Evolutionary conservation across 2,113 vertebrate genomes (phyloP).

Genomic region (Grammomys surdaster): DNA sequence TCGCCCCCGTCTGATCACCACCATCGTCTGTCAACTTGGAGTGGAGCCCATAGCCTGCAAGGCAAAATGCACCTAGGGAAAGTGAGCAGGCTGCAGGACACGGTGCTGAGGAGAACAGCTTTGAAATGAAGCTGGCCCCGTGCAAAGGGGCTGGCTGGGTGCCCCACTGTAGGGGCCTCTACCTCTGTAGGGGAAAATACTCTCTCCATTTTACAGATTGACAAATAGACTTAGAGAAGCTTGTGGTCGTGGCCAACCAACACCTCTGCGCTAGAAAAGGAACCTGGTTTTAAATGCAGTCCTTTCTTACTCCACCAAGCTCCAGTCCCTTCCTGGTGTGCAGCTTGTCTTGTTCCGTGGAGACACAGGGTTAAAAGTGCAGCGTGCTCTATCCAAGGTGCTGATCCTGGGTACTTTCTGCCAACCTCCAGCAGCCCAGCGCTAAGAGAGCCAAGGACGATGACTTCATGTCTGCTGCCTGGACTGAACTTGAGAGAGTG

Average conservation of each 20-base stretch:
- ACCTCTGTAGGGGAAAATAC: not conserved
- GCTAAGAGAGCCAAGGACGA: not conserved
- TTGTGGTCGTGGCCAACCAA: not conserved
- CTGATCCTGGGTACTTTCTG: not conserved
- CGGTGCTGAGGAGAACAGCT: not conserved
- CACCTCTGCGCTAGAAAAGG: not conserved
- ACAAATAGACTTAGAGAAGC: not conserved
- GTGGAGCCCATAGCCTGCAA: not conserved
- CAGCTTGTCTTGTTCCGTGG: not conserved
- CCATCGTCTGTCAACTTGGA: not conserved
- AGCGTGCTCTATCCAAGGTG: not conserved
- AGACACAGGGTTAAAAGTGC: rapidly evolving
- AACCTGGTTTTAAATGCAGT: not conserved
- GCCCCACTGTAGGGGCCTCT: not conserved
- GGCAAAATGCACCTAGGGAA: not conserved
- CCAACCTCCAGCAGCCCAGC: not conserved
- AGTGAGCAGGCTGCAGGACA: not conserved
- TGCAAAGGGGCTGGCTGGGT: not conserved
- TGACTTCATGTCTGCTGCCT: not conserved
- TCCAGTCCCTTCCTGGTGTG: rapidly evolving
- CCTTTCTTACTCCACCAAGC: not conserved
- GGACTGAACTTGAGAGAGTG: not conserved
- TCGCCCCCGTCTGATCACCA: not conserved
- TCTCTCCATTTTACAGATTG: not conserved
- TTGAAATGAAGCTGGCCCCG: too few species aligned